phyloP scores from a whole-genome alignment of 1,140 invertebrate genomes.

The Bombus turneri region DNA sequence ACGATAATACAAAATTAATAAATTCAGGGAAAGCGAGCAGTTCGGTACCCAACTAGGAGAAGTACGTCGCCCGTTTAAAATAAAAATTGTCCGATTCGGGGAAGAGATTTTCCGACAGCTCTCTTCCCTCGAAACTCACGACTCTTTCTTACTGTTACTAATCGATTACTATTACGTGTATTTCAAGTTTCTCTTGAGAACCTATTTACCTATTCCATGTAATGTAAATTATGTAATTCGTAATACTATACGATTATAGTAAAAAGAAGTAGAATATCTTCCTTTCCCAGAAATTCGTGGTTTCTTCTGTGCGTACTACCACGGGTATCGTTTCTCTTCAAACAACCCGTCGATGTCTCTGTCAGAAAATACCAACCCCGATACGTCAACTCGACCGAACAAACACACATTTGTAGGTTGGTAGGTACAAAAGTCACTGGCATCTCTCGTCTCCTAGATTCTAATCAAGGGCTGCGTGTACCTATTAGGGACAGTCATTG shows the following conservation, averaged over 20 bases:
- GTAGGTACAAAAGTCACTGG: constrained; percentile 55
- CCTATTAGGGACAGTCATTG: constrained; percentile 80
- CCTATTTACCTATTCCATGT: fast-evolving
- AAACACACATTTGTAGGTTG: constrained; percentile 26
- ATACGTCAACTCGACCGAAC: neutral
- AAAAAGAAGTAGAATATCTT: fast-evolving
- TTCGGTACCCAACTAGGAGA: too few species aligned
- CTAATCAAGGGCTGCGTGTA: constrained; percentile 81
- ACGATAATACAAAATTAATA: too few species aligned
- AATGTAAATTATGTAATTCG: too few species aligned
- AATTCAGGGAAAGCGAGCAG: too few species aligned
- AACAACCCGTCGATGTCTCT: neutral
- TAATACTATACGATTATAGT: too few species aligned
- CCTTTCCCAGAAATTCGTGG: neutral
- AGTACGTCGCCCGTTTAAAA: too few species aligned
- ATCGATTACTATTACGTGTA: too few species aligned
- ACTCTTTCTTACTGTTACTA: too few species aligned
- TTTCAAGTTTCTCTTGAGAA: too few species aligned
- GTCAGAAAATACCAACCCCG: neutral
- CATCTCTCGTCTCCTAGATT: constrained; percentile 70
- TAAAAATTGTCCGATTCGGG: too few species aligned
- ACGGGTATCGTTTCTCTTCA: neutral
- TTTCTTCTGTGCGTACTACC: neutral
- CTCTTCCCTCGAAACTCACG: too few species aligned
- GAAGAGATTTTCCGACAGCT: too few species aligned